Conservation (phyloP, 2,888 invertebrate genomes). For the Neocrepidodera transversa region DNA sequence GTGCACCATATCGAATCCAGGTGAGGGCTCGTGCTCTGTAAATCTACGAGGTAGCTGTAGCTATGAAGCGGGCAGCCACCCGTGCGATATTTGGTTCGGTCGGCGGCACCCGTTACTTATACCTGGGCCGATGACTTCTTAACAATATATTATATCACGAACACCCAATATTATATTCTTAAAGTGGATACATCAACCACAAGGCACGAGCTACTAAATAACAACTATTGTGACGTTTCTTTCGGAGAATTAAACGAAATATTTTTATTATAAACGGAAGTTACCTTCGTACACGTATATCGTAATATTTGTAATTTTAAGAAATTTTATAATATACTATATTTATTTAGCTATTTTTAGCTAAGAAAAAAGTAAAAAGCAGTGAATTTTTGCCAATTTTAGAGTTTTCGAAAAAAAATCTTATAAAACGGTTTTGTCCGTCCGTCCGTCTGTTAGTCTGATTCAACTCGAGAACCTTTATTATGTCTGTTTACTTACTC, state of each 20-base stretch:
- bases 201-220: conserved; percentile 31
- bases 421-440: no score
- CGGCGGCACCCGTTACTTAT: conserved; percentile 57
- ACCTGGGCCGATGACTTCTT: conserved; percentile 58
- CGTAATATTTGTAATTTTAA: no score
- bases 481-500: no score
- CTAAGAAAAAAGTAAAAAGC: no score
- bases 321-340: no score
- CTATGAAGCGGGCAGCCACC: conserved; percentile 56
- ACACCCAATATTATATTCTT: conserved; percentile 41
- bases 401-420: no score
- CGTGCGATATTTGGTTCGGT: conserved; percentile 59
- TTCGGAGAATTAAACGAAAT: conserved; percentile 6
- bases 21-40: conserved; percentile 54
- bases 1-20: conserved; percentile 18
- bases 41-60: conserved; percentile 49
- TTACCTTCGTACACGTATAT: no score
- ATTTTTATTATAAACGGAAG: background rate
- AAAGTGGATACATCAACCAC: conserved; percentile 29
- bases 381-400: no score
- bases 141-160: conserved; percentile 53
- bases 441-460: no score
- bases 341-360: no score
- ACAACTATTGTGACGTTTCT: conserved; percentile 7
- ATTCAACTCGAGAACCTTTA: no score